Evolutionary conservation across 2,113 vertebrate species (phyloP).

Genomic region (Pachycephala philippinensis): DNA sequence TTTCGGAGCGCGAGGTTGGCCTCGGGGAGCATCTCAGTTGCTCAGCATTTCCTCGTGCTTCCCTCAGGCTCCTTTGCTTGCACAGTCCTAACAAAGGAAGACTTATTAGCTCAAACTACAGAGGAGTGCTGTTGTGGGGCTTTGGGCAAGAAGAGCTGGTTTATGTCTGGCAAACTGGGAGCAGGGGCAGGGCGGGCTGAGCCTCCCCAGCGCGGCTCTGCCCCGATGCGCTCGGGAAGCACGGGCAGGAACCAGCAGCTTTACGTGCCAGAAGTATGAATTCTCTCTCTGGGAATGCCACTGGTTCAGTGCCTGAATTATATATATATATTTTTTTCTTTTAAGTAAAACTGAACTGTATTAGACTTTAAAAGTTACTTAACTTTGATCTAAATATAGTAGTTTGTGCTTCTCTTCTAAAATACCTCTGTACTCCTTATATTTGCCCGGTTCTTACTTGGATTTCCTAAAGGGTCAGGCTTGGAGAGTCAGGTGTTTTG

Average conservation of each 20-base stretch:
- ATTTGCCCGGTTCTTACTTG: neutral
- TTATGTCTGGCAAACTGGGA: neutral
- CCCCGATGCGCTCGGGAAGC: fast-evolving
- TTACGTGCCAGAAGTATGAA: neutral
- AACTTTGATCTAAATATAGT: neutral
- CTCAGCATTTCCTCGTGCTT: neutral
- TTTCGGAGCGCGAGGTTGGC: fast-evolving
- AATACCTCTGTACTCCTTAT: fast-evolving
- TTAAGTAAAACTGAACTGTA: neutral
- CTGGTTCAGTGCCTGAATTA: neutral
- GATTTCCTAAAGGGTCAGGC: neutral
- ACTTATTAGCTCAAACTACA: neutral
- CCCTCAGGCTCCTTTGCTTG: neutral
- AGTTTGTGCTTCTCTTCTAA: neutral
- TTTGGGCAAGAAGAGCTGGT: neutral
- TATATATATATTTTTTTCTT: neutral
- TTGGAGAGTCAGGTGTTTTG: neutral
- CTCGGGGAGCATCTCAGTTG: neutral
- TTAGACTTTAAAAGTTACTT: neutral
- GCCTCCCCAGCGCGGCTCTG: fast-evolving
- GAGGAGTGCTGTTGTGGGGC: neutral
- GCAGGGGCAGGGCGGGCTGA: fast-evolving
- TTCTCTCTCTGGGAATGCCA: neutral
- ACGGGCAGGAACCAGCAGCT: fast-evolving
- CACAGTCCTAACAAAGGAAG: neutral